These are phyloP conservation scores for Cyprinodon diabolis DNA, from an alignment of 2,797 vertebrate species.

Conservation along the genomic window DNA sequence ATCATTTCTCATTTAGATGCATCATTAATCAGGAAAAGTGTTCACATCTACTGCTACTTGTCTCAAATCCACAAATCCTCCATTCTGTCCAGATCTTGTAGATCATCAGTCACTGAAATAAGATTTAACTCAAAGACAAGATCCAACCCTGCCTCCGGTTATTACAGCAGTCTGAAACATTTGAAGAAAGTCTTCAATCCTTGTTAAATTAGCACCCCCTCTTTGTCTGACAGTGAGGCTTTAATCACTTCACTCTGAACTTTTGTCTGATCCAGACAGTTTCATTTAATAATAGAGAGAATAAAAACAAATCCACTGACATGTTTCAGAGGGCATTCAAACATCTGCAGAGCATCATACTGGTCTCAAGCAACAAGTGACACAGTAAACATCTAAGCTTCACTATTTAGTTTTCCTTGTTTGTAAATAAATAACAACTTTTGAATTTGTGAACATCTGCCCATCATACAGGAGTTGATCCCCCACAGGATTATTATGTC, in stretches of 20 bases:
- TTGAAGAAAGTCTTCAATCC: conserved; percentile 2
- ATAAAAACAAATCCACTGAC: conserved; percentile 54
- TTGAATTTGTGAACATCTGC: conserved; percentile 57
- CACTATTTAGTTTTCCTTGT: not conserved
- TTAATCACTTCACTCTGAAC: conserved; percentile 61
- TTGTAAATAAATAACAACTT: conserved; percentile 65
- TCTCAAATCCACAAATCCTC: conserved; percentile 54
- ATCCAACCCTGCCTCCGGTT: conserved; percentile 45
- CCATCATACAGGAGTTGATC: not conserved
- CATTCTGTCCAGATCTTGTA: conserved; percentile 54
- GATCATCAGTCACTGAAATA: conserved; percentile 63
- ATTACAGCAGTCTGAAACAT: conserved; percentile 65
- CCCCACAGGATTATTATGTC: no score
- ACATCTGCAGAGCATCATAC: conserved; percentile 47
- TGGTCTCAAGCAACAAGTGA: conserved; percentile 51
- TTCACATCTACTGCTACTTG: conserved; percentile 69
- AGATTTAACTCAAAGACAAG: conserved; percentile 42
- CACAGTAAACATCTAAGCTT: not conserved
- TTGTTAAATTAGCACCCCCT: conserved; percentile 44
- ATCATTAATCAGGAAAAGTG: conserved; percentile 76
- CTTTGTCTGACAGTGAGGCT: conserved; percentile 70
- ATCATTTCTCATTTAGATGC: conserved; percentile 72
- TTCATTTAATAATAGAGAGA: conserved; percentile 45
- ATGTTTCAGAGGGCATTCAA: conserved; percentile 58
- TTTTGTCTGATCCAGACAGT: conserved; percentile 63